Evolutionary conservation across 2,113 vertebrate species (phyloP).

Genomic region (Amphilophus citrinellus): DNA sequence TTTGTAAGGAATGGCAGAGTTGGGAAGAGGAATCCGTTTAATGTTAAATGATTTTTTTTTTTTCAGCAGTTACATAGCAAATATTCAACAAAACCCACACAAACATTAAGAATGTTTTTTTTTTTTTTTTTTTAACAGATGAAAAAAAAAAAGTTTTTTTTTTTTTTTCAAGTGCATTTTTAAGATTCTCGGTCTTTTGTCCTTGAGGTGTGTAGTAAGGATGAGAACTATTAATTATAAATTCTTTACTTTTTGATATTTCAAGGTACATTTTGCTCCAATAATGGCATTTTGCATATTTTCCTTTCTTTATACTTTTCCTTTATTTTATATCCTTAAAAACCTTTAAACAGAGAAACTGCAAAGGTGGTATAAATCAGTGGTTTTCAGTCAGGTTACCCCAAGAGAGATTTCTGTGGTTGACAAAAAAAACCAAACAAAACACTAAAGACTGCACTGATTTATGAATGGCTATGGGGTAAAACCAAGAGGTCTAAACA

Average conservation of each 20-base stretch:
- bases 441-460: too few relatives aligned
- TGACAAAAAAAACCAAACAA: too few relatives aligned
- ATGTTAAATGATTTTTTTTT: constrained; percentile 39
- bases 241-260: not conserved
- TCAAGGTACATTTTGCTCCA: not conserved
- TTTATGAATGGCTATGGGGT: too few relatives aligned
- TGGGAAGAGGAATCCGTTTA: constrained; percentile 41
- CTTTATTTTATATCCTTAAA: not conserved
- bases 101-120: not conserved
- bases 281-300: not conserved
- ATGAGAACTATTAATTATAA: too few relatives aligned
- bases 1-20: constrained; percentile 50
- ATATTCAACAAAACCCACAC: not conserved
- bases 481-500: too few relatives aligned
- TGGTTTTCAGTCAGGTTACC: not conserved
- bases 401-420: too few relatives aligned
- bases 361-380: not conserved
- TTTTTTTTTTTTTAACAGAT: not conserved
- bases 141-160: too few relatives aligned
- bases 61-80: not conserved
- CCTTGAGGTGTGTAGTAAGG: not conserved
- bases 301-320: not conserved
- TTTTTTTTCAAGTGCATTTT: not conserved
- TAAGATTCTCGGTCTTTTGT: not conserved
- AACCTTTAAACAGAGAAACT: not conserved